Evolutionary conservation across 2,797 vertebrate genomes (phyloP).

Genomic region (Pseudochaenichthys georgianus): DNA sequence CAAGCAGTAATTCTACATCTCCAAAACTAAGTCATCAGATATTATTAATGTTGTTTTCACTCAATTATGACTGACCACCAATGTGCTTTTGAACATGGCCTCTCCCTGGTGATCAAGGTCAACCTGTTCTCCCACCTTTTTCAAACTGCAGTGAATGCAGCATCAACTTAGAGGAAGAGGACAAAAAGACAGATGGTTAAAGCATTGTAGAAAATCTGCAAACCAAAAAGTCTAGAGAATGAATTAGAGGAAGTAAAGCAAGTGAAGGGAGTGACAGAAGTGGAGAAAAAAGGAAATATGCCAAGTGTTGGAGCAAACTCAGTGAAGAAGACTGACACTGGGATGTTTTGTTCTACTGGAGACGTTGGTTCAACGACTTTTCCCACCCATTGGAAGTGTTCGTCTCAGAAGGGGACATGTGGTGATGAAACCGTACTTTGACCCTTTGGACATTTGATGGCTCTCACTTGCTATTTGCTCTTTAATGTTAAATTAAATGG

Average conservation of each 20-base stretch:
- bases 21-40: background rate
- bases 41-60: constrained; percentile 5
- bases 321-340: background rate
- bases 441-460: background rate
- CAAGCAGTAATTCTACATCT: background rate
- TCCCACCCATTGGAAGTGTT: constrained; percentile 4
- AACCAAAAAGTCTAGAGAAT: constrained; percentile 34
- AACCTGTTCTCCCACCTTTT: constrained; percentile 1
- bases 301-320: constrained; percentile 11
- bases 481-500: constrained; percentile 48
- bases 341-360: background rate
- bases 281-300: constrained; percentile 14
- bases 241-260: constrained; percentile 18
- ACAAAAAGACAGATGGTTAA: constrained; percentile 43
- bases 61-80: background rate
- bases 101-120: background rate
- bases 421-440: background rate
- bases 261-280: constrained; percentile 27
- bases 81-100: background rate
- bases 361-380: constrained; percentile 5
- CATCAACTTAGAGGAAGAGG: constrained; percentile 25
- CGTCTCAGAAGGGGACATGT: constrained; percentile 5
- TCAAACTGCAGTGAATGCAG: constrained; percentile 31
- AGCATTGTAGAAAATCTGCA: constrained; percentile 32
- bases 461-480: constrained; percentile 26